Conservation (phyloP, 2,888 invertebrate species). For the Pseudoips prasinana region DNA sequence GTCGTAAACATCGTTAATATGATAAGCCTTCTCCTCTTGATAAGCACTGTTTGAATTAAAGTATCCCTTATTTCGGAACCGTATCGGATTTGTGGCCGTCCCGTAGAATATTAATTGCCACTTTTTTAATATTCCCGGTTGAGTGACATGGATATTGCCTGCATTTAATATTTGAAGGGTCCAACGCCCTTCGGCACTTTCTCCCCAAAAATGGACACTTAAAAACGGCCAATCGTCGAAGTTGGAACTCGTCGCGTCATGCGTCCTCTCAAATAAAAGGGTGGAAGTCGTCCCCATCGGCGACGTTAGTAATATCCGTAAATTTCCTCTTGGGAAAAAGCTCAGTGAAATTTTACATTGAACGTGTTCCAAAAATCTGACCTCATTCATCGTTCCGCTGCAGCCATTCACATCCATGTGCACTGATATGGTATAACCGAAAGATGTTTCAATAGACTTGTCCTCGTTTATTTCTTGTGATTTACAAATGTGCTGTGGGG, state of each 20-base stretch:
- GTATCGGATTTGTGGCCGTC: conserved; percentile 92
- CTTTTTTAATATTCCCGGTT: conserved; percentile 93
- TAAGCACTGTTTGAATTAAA: conserved; percentile 71
- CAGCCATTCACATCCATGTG: conserved; percentile 96
- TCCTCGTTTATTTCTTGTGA: conserved; percentile 93
- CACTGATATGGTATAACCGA: conserved; percentile 88
- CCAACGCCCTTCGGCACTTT: conserved; percentile 94
- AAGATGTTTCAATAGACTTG: conserved; percentile 88
- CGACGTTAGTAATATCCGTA: conserved; percentile 93
- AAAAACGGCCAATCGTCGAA: conserved; percentile 99
- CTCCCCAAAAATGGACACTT: conserved; percentile 99
- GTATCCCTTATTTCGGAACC: conserved; percentile 84
- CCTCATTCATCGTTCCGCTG: conserved; percentile 92
- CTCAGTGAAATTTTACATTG: conserved; percentile 96
- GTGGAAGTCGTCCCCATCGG: conserved; percentile 97
- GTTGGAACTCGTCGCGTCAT: conserved; percentile 94
- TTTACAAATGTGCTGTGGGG: conserved; percentile 97
- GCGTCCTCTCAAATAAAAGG: conserved; percentile 94
- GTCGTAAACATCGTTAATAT: conserved; percentile 84
- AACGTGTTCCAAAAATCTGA: conserved; percentile 97
- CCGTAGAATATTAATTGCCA: conserved; percentile 99
- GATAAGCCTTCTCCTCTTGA: conserved; percentile 77
- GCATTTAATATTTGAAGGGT: conserved; percentile 89
- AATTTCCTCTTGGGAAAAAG: conserved; percentile 96
- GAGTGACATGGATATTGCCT: conserved; percentile 90